Percentiles rank a stretch among this genome's conserved stretches.
Evolutionary conservation across 2,888 invertebrate genomes (phyloP).

Genomic region (Napeogenes sylphis): DNA sequence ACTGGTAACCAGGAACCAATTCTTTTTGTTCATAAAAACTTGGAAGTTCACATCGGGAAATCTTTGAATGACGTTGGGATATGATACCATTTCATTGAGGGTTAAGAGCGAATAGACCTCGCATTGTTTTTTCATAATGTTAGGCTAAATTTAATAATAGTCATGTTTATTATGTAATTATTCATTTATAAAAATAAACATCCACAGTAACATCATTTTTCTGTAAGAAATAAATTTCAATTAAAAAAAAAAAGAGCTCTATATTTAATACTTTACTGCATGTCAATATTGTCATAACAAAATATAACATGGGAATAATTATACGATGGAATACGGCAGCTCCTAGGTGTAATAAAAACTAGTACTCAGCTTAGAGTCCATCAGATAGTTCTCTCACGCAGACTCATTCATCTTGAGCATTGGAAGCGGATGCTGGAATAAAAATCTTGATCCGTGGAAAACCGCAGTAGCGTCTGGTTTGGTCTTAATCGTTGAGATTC

Average conservation of each 20-base stretch:
- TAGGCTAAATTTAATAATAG: conserved; percentile 9
- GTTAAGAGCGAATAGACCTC: conserved; percentile 36
- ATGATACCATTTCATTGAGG: conserved; percentile 40
- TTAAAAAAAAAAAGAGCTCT: too few species aligned
- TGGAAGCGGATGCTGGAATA: conserved; percentile 63
- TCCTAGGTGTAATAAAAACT: conserved; percentile 42
- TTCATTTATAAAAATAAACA: background rate
- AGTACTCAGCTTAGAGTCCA: conserved; percentile 40
- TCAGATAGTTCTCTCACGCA: conserved; percentile 65
- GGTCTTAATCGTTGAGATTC: conserved; percentile 30
- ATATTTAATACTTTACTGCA: conserved; percentile 23
- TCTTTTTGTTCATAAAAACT: conserved; percentile 55
- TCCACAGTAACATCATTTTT: background rate
- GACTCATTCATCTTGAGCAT: conserved; percentile 61
- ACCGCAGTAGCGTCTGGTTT: conserved; percentile 31
- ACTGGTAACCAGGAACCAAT: conserved; percentile 71
- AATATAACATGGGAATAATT: conserved; percentile 72
- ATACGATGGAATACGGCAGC: conserved; percentile 47
- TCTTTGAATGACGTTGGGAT: conserved; percentile 64
- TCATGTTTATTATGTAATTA: background rate
- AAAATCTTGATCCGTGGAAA: conserved; percentile 43
- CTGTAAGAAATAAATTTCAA: too few species aligned
- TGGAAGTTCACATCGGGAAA: conserved; percentile 53
- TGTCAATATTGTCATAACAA: conserved; percentile 15
- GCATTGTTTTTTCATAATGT: conserved; percentile 7